Conservation (phyloP, 2,113 vertebrate genomes). For the Rhineura floridana region DNA sequence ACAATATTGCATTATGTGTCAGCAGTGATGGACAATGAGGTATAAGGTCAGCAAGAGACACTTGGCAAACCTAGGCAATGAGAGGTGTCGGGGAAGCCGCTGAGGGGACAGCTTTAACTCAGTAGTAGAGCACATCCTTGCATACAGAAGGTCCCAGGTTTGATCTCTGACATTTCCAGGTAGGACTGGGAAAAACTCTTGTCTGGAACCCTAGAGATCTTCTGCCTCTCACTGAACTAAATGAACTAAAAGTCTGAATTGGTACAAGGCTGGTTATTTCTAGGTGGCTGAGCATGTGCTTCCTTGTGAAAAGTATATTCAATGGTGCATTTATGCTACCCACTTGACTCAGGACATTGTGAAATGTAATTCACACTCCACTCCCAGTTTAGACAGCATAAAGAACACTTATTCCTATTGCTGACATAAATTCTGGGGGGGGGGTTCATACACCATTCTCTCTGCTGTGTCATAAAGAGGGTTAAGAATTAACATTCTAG, state of each 20-base stretch:
- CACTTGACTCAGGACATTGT: background rate
- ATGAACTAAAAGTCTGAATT: background rate
- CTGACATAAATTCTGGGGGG: background rate
- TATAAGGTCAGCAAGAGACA: too few species aligned
- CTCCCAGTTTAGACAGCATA: background rate
- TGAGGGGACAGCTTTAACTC: background rate
- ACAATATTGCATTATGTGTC: background rate
- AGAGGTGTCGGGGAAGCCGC: background rate
- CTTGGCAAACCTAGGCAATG: background rate
- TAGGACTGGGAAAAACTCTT: too few species aligned
- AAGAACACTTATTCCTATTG: background rate
- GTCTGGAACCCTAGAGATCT: background rate
- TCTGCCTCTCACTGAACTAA: background rate
- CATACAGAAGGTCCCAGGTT: background rate
- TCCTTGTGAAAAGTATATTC: too few species aligned
- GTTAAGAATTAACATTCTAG: background rate
- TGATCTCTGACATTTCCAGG: background rate
- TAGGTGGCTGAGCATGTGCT: background rate
- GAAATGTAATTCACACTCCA: background rate
- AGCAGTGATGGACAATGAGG: background rate
- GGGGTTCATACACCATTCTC: background rate
- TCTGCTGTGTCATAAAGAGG: background rate
- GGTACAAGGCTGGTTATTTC: background rate
- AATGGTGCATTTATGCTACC: background rate
- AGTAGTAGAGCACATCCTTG: background rate